A percentile compares a stretch with the other conserved stretches of the same genome.
These are phyloP conservation scores for Hymenopus coronatus DNA, from an alignment of 2,888 invertebrate species.

Conservation along the genomic window DNA sequence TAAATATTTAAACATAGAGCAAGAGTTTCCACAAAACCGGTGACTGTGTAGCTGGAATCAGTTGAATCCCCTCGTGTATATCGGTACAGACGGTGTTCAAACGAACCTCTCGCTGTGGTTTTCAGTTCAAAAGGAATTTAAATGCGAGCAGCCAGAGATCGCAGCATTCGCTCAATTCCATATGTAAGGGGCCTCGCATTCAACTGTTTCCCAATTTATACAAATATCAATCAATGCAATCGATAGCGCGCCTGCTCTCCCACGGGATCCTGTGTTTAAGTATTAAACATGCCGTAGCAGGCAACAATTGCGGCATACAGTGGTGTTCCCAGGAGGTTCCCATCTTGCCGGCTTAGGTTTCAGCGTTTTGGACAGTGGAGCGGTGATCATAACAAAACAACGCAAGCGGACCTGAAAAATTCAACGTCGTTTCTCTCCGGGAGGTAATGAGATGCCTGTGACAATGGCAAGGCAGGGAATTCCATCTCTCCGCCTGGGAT, in stretches of 20 bases:
- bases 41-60: slow-evolving; percentile 1
- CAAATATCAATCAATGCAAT: neutral
- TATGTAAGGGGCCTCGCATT: neutral
- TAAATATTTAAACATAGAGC: slow-evolving; percentile 5
- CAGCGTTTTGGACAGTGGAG: neutral
- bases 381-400: neutral
- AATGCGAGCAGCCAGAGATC: neutral
- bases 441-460: neutral
- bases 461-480: neutral
- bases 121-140: slow-evolving; percentile 7
- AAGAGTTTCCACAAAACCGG: neutral
- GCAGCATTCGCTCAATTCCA: neutral
- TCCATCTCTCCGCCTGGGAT: neutral
- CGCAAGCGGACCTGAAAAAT: neutral
- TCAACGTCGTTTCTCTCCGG: neutral
- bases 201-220: neutral
- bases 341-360: neutral
- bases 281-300: neutral
- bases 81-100: slow-evolving; percentile 1
- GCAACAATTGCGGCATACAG: neutral
- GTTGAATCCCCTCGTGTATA: neutral
- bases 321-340: neutral
- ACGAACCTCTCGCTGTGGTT: slow-evolving; percentile 7
- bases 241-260: neutral
- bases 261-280: neutral